phyloP scores from a whole-genome alignment of 2,797 vertebrate species.

The Syngnathus rostellatus region DNA sequence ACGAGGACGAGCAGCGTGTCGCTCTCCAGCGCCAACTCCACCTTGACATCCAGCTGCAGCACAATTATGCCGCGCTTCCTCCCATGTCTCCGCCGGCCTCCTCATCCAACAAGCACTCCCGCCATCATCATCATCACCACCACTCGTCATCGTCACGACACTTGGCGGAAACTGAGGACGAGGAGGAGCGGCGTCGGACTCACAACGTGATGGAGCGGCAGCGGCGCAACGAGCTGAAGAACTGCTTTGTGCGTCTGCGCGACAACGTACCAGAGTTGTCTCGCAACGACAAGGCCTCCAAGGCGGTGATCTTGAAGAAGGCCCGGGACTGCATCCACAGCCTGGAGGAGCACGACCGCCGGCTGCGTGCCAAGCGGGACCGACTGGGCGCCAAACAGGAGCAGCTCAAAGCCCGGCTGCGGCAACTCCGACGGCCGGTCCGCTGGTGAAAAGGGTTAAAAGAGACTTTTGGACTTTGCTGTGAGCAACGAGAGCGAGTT shows the following conservation, averaged over 20 bases:
- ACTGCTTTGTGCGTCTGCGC: constrained; percentile 68
- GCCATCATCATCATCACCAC: constrained; percentile 21
- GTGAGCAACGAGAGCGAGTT: background rate
- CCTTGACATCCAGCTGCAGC: constrained; percentile 71
- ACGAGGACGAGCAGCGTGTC: constrained; percentile 48
- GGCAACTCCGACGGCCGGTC: constrained; percentile 34
- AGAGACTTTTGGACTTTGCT: background rate
- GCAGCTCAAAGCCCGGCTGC: constrained; percentile 55
- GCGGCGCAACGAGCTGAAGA: constrained; percentile 72
- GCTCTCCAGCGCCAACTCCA: constrained; percentile 55
- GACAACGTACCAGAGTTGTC: constrained; percentile 72
- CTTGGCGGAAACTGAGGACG: constrained; percentile 57
- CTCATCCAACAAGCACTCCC: constrained; percentile 45
- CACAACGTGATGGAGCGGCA: constrained; percentile 79
- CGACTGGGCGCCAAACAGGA: constrained; percentile 54
- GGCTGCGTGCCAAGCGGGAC: constrained; percentile 47
- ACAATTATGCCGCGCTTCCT: constrained; percentile 74
- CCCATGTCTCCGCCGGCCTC: constrained; percentile 57
- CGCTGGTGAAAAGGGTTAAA: background rate
- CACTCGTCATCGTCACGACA: constrained; percentile 20
- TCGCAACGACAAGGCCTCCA: constrained; percentile 73
- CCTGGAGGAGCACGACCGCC: constrained; percentile 53
- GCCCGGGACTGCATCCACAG: constrained; percentile 66
- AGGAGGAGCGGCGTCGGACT: constrained; percentile 69
- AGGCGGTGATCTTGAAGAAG: constrained; percentile 74